Base-by-base conservation (phyloP, 2,113 vertebrate species). In the Pangasianodon hypophthalmus region DNA sequence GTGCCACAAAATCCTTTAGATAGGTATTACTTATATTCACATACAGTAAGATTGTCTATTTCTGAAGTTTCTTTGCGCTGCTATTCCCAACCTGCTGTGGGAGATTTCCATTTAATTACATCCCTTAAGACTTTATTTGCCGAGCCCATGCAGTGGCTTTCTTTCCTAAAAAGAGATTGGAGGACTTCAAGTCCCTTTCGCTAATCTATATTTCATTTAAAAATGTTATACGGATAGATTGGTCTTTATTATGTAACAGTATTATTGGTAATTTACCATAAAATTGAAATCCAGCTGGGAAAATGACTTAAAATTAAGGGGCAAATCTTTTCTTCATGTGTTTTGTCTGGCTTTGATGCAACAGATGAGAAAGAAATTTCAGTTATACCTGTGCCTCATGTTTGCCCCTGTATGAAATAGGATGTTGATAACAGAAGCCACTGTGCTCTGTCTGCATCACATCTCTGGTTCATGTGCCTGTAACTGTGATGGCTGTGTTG, bases 401-500 rank as follows among this genome's bases (percentile, higher is more conserved):
- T 91, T 82, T 90, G 71, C 75, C 84, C 92, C 87, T 90, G 60
- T 94, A 91, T 91, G 93, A 86, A 87, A 56, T 58, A 50, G 81
- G 86, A 79, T 93, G 91, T 92, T 91, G 92, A 92, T 91, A 92
- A 91, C 85, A 83, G 89, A 94, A 92, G 90, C 92, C 92, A 92
- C 89, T 89, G 88, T 90, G 71, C 92, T 62, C 87, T 87, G 87
- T 81, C 91, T 88, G 67, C 80, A 88, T 96, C 93, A 93, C 93
- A 92, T 92, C 92, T 92, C 93, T 95, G 94, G 92, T 95, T 93
- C 91, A 95, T 92, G 94, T 95, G 94, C 92, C 95, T 95, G 94
- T 96, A 93, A 92, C 92, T 93, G 94, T 96, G 91, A 93, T 95
- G 93, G 93, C 94, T 93, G 95, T 96, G 92, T 92, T 93, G 94